Percentiles rank a stretch among this genome's conserved stretches.
phyloP scores from a whole-genome alignment of 2,888 invertebrate species.

The Chrysolina haemoptera region DNA sequence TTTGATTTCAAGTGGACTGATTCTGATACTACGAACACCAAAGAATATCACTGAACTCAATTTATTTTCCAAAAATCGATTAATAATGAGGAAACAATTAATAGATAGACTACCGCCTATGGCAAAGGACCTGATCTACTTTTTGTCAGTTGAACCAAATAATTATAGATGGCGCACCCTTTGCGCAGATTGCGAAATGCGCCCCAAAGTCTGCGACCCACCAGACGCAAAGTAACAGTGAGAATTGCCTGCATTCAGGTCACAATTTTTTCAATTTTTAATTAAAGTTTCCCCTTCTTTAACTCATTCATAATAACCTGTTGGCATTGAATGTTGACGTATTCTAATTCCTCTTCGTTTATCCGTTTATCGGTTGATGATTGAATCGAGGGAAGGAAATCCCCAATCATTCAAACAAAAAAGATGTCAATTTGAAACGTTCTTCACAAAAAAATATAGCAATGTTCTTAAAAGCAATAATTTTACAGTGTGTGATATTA shows the following conservation, averaged over 20 bases:
- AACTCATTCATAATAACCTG: background rate
- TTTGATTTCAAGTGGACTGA: no score
- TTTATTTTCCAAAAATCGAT: no score
- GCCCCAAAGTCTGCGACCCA: background rate
- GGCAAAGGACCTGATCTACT: no score
- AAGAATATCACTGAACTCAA: no score
- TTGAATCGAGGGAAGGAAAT: background rate
- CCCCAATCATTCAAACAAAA: background rate
- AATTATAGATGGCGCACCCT: no score
- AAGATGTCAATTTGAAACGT: constrained; percentile 1
- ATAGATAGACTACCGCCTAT: no score
- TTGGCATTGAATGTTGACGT: constrained; percentile 19
- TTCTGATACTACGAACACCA: no score
- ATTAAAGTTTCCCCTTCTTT: background rate
- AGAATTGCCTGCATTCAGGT: background rate
- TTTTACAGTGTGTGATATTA: constrained; percentile 50
- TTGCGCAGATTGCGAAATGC: no score
- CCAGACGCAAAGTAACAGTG: background rate
- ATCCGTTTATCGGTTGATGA: background rate
- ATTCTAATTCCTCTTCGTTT: background rate
- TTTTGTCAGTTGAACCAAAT: no score
- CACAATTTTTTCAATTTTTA: background rate
- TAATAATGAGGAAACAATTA: no score
- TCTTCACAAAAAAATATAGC: background rate
- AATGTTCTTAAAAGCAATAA: constrained; percentile 47